Conservation (phyloP, 2,113 vertebrate species). For the Cacatua alba region DNA sequence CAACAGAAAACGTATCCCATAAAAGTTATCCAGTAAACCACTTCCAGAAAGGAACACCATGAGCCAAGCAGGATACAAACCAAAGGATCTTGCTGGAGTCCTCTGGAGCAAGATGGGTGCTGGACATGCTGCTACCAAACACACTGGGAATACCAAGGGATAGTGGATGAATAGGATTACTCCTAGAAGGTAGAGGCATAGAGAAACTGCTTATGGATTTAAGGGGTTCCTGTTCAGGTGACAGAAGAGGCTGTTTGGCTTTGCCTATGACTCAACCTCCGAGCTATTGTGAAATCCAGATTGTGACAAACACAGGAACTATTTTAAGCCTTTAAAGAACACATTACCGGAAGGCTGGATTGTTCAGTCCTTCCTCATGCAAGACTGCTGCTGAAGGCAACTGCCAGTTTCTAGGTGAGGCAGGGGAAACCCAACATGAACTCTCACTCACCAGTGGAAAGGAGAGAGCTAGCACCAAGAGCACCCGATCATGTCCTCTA, state of each 20-base stretch:
- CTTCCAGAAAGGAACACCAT: neutral
- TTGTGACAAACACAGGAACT: slow-evolving; percentile 18
- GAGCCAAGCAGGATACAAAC: neutral
- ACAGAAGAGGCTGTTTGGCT: neutral
- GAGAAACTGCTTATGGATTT: neutral
- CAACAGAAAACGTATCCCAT: neutral
- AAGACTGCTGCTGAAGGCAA: neutral
- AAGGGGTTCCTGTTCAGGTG: neutral
- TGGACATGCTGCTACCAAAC: neutral
- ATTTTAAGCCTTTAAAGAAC: slow-evolving; percentile 39
- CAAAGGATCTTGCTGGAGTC: neutral
- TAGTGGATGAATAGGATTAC: neutral
- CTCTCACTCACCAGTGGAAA: neutral
- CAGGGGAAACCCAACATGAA: neutral
- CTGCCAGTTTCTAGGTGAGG: neutral
- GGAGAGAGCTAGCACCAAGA: neutral
- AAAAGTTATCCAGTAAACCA: neutral
- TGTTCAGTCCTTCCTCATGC: neutral
- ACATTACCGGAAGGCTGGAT: neutral
- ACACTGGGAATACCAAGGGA: fast-evolving
- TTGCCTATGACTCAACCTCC: neutral
- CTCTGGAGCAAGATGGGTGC: neutral
- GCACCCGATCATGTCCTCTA: fast-evolving
- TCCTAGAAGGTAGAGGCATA: neutral
- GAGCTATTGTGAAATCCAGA: neutral